Evolutionary conservation across 2,113 vertebrate species (phyloP), one percentile per base, ranked within the genome.

Genomic region (Terrapene triunguis): DNA sequence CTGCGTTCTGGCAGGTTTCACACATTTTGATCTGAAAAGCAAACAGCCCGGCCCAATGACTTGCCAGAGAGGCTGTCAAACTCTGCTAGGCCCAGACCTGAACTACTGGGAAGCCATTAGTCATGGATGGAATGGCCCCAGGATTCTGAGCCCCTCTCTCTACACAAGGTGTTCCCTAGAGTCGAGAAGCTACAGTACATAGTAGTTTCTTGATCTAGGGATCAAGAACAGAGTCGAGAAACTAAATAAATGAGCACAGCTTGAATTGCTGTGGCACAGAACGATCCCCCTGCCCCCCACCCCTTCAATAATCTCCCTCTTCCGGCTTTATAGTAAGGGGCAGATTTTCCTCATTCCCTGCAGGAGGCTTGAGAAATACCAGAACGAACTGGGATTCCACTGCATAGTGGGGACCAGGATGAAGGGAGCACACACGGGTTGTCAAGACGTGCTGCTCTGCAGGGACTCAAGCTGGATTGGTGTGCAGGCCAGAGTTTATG

Each of bases 11-110:
- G 98, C 99, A 99, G 0, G 99, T 99, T 82, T 99, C 99, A 87
- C 99, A 99, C 83, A 98, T 98, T 97, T 99, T 99, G 78, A 99
- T 99, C 99, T 99, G 95, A 44, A 96, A 82, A 96, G 19, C 50
- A 25, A 86, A 38, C 80, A 51, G 74, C 3, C 55, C 10, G n/a
- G 27, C 11, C 25, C 65, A 80, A 84, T 42, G 76, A 10, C 12
- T 50, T n/a, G 10, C 8, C 84, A 78, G 91, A 93, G 0, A 59
- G 0, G 27, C 55, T 82, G 84, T 38, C 0, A 0, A 53, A 42
- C 72, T 74, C 81, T 53, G 53, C 74, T 59, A 90, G 89, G 7
- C 69, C 78, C 76, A 54, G n/a, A 2, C 65, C 10, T 62, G 81
- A 32, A 6, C 72, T 42, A 13, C 22, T 25, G 21, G 8, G 24